Conservation (phyloP, 2,888 invertebrate species). For the Pristionchus exspectatus region DNA sequence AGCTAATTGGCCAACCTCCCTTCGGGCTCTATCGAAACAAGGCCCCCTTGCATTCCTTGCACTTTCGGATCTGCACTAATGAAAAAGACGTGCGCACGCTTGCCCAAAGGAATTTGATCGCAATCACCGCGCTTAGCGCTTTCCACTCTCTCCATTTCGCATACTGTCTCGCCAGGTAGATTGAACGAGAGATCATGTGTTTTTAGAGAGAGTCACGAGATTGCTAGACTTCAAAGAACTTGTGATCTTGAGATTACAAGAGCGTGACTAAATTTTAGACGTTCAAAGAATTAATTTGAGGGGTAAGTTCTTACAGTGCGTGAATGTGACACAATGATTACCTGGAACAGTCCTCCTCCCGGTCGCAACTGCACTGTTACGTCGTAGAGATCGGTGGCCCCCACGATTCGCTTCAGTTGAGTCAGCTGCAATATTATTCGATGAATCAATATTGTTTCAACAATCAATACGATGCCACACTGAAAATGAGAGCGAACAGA, state of each 20-base stretch:
- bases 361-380: neutral
- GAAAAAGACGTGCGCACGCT: neutral
- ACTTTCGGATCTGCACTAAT: neutral
- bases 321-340: no score
- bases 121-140: neutral
- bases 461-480: no score
- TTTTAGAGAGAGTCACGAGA: neutral
- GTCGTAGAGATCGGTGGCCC: neutral
- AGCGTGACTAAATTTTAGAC: neutral
- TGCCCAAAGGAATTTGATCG: neutral
- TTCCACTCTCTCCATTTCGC: neutral
- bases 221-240: neutral
- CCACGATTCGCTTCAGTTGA: neutral
- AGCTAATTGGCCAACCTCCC: no score
- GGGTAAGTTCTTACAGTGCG: no score
- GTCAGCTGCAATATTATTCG: neutral
- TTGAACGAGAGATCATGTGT: neutral
- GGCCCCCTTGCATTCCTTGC: no score
- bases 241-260: neutral
- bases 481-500: no score
- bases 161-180: neutral
- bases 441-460: neutral
- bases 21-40: no score
- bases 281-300: neutral
- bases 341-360: neutral